These are phyloP conservation scores for Caenorhabditis sp. DNA, from an alignment of 2,888 invertebrate species.

Conservation along the genomic window DNA sequence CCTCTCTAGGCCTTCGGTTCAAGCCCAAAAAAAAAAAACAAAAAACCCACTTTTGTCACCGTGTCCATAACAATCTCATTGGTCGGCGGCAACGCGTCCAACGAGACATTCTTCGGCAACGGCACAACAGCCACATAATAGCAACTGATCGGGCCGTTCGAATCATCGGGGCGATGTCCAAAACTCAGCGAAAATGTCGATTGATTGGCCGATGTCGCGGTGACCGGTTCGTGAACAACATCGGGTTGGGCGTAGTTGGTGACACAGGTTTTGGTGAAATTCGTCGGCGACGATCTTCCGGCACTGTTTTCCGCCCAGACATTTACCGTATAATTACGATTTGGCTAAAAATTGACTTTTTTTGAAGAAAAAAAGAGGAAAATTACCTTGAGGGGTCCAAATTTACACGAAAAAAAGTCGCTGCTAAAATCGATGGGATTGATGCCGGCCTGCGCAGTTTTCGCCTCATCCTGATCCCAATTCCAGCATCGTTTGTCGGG, in stretches of 20 bases:
- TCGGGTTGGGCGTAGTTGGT: conserved; percentile 67
- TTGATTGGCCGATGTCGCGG: conserved; percentile 48
- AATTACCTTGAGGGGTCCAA: conserved; percentile 65
- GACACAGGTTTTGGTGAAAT: conserved; percentile 59
- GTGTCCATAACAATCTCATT: conserved; percentile 65
- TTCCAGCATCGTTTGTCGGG: conserved; percentile 62
- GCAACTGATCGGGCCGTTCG: conserved; percentile 69
- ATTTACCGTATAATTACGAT: conserved; percentile 67
- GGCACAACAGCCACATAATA: conserved; percentile 70
- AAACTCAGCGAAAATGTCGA: conserved; percentile 63
- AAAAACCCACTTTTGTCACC: conserved; percentile 25
- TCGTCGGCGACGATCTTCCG: conserved; percentile 53
- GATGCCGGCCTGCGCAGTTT: conserved; percentile 39
- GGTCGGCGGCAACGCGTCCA: conserved; percentile 58
- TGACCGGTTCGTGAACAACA: conserved; percentile 51
- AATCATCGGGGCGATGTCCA: conserved; percentile 57
- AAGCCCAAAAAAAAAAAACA: too few species aligned
- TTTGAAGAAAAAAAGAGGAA: background rate
- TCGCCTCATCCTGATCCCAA: conserved; percentile 54
- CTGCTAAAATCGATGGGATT: conserved; percentile 55
- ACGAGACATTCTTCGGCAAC: conserved; percentile 60
- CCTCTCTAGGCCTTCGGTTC: too few species aligned
- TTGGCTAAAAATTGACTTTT: conserved; percentile 57
- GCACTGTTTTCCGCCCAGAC: conserved; percentile 69
- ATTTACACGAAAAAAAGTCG: conserved; percentile 66